phyloP scores from a whole-genome alignment of 2,797 vertebrate species.

The Luscinia megarhynchos region DNA sequence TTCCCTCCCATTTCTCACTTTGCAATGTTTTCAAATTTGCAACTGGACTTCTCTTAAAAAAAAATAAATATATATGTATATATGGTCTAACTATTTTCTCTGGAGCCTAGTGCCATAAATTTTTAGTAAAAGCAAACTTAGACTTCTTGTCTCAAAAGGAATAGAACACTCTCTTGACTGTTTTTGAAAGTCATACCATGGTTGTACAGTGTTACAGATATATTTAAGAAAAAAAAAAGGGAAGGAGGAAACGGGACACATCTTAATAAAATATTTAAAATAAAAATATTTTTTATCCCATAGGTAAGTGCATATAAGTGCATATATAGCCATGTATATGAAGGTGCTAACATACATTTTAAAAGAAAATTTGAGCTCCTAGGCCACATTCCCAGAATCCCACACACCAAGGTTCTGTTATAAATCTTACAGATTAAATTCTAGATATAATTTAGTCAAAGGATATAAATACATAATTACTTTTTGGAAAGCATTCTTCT shows the following conservation, averaged over 20 bases:
- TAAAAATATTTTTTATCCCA: not conserved
- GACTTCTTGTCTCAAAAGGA: not conserved
- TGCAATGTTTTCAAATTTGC: not conserved
- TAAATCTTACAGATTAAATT: too few species aligned
- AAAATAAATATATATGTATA: too few species aligned
- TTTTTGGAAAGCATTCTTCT: not conserved
- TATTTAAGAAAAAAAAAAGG: not conserved
- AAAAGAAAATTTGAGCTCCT: not conserved
- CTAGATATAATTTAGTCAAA: not conserved
- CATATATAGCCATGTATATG: too few species aligned
- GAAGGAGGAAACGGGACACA: accelerated
- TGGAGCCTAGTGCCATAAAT: not conserved
- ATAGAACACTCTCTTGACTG: not conserved
- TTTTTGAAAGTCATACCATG: not conserved
- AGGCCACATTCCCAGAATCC: not conserved
- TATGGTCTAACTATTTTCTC: not conserved
- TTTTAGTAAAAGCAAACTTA: not conserved
- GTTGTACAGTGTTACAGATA: not conserved
- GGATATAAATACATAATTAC: not conserved
- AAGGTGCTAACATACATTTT: not conserved
- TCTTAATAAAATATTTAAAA: not conserved
- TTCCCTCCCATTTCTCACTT: not conserved
- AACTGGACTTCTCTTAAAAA: not conserved
- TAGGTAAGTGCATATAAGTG: not conserved
- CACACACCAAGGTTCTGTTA: not conserved